phyloP scores from a whole-genome alignment of 2,113 vertebrate genomes.

The Heptranchias perlo region DNA sequence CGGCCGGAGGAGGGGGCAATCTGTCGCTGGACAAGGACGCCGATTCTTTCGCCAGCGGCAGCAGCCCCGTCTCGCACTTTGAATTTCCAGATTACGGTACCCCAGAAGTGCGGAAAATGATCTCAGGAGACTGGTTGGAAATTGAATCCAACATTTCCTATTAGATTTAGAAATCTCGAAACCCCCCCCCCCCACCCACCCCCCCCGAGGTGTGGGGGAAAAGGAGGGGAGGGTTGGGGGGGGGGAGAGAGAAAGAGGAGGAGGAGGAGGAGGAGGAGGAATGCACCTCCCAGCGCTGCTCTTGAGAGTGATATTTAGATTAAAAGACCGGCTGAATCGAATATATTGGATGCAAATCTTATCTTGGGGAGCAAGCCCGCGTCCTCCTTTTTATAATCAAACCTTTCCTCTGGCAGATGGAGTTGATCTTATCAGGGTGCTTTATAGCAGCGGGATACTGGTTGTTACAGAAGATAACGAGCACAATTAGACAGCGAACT shows the following conservation, averaged over 20 bases:
- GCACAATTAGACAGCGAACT: not conserved
- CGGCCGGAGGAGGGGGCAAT: not conserved
- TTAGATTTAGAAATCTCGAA: too few species aligned
- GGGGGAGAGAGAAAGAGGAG: not conserved
- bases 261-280: too few species aligned
- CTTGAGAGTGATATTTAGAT: not conserved
- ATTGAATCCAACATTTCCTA: conserved; percentile 40
- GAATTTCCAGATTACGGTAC: conserved; percentile 40
- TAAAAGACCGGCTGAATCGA: not conserved
- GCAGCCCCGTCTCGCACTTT: conserved; percentile 34
- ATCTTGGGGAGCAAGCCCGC: not conserved
- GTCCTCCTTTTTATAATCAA: not conserved
- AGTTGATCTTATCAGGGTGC: conserved; percentile 6
- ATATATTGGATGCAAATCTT: conserved; percentile 6
- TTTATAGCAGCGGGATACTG: not conserved
- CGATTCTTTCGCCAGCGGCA: conserved; percentile 12
- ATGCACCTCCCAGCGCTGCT: not conserved
- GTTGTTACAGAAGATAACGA: not conserved
- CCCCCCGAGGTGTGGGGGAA: too few species aligned
- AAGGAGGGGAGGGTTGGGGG: not conserved
- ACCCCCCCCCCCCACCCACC: too few species aligned
- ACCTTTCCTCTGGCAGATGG: not conserved
- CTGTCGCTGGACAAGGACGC: conserved; percentile 32
- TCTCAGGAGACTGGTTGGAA: conserved; percentile 40
- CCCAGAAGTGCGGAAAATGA: conserved; percentile 40